These are phyloP conservation scores for Gasterosteus aculeatus DNA, from an alignment of 2,113 vertebrate species.

Conservation along the genomic window DNA sequence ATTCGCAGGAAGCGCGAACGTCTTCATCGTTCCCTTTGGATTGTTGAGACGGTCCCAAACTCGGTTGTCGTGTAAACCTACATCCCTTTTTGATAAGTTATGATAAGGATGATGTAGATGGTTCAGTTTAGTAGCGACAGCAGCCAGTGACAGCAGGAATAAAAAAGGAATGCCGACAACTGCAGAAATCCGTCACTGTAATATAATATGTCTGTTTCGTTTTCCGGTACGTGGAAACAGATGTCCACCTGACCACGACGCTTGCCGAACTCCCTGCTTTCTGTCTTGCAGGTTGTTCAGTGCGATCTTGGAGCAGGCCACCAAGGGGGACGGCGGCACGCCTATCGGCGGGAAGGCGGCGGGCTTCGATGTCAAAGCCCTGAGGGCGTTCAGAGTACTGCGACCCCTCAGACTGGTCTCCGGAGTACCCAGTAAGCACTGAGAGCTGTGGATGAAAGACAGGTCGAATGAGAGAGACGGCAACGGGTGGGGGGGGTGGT, in stretches of 20 bases:
- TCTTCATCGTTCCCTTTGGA: not conserved
- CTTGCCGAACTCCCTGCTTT: conserved; percentile 33
- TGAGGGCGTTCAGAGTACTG: conserved; percentile 95
- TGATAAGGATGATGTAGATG: not conserved
- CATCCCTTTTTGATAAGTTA: not conserved
- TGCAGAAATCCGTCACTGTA: not conserved
- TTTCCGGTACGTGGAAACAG: conserved; percentile 15
- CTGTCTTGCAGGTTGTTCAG: conserved; percentile 91
- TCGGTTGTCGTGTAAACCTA: not conserved
- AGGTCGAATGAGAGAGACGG: not conserved
- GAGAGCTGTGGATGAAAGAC: not conserved
- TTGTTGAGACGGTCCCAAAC: not conserved
- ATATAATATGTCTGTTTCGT: conserved; percentile 8
- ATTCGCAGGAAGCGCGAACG: conserved; percentile 4
- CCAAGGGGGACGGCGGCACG: conserved; percentile 93
- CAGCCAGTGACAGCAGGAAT: not conserved
- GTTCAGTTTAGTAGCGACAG: not conserved
- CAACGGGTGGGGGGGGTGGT: not conserved
- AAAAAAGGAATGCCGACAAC: conserved; percentile 7
- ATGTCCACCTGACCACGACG: not conserved
- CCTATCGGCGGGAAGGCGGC: conserved; percentile 96
- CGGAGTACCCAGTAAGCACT: conserved; percentile 96
- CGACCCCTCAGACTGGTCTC: conserved; percentile 95
- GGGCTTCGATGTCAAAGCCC: conserved; percentile 97
- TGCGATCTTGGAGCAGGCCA: conserved; percentile 99